Conservation (phyloP, 2,113 vertebrate genomes). For the Malurus elegans region DNA sequence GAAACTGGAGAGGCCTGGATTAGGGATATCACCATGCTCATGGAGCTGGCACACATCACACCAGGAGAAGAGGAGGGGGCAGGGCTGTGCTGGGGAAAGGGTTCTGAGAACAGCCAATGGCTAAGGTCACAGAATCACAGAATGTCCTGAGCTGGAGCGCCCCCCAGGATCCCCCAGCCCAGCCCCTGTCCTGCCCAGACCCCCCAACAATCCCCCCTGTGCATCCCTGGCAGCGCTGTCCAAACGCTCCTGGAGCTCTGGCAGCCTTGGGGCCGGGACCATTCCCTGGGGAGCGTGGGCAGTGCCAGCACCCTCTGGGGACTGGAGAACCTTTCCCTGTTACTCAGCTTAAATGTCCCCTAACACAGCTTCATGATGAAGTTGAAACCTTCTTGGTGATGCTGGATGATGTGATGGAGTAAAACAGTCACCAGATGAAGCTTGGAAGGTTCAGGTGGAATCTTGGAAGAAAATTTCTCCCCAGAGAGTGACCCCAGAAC, state of each 20-base stretch:
- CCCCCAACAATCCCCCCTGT: neutral
- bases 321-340: neutral
- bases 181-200: neutral
- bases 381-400: neutral
- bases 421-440: neutral
- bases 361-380: neutral
- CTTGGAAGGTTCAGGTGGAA: neutral
- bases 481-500: neutral
- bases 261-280: accelerated
- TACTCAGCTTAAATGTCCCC: neutral
- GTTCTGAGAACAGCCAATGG: neutral
- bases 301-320: neutral
- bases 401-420: neutral
- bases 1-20: neutral
- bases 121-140: neutral
- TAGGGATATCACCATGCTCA: neutral
- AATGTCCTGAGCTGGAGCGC: neutral
- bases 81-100: neutral
- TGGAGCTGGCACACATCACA: neutral
- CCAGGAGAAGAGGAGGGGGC: neutral
- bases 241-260: neutral
- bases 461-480: neutral
- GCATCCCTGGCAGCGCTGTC: neutral
- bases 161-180: neutral
- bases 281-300: neutral